Evolutionary conservation across 2,797 vertebrate species (phyloP), one percentile per base, ranked within the genome.

Genomic region (Champsocephalus gunnari): DNA sequence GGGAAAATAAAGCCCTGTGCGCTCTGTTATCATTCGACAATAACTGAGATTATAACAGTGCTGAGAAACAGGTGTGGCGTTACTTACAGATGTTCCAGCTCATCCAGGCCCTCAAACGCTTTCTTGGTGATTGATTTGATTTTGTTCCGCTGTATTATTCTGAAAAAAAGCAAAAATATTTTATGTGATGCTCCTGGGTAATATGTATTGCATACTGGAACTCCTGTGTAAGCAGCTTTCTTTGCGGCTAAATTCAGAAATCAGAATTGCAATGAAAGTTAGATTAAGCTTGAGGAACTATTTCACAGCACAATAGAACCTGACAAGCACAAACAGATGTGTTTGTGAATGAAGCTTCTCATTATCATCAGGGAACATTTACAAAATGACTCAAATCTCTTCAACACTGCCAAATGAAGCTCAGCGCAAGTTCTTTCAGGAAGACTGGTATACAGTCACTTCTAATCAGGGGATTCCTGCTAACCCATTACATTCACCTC

Each of bases 51-150:
- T 4, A 51, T 2, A 11, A 59, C 47, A 1, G 13, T 13, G 24
- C 32, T 5, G 24, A 50, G 59, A 50, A 47, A 43, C 64, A 41
- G 9, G 28, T 48, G 34, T 34, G 21, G 62, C 59, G 79, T 57
- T 88, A 97, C 97, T 97, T 90, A 99, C 97, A 99, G 92, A 87
- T 97, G 93, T 84, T 97, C 94, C 75, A 99, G 94, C 55, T 95
- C 95, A 71, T 96, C 96, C 54, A 97, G 95, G 72, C 96, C 96
- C 61, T 95, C 94, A 81, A 99, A 98, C 1, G 97, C 97, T 87
- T 95, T 97, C 88, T 95, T 97, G 41, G 96, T 97, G 90, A 99
- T 92, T 17, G 97, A 97, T 82, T 97, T 98, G 86, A 99, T 98
- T 90, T 96, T 96, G 92, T 98, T 99, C 87, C 93, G 94, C 91